phyloP scores from a whole-genome alignment of 2,888 invertebrate species.

The Tinea semifulvella region DNA sequence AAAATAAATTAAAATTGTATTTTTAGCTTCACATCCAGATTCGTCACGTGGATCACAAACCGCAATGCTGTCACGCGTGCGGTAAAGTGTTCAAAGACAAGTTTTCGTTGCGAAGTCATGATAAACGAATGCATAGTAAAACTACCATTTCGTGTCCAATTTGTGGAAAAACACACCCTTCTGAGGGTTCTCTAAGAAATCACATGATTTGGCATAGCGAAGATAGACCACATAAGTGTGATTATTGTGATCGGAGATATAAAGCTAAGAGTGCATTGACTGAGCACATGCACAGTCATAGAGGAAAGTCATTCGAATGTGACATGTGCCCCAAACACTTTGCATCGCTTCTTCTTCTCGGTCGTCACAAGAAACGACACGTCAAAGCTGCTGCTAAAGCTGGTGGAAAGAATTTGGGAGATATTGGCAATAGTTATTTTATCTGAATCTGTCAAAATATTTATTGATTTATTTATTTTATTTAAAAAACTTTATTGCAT shows the following conservation, averaged over 20 bases:
- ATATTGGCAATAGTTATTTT: too few relatives aligned
- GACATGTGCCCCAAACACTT: neutral
- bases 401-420: too few relatives aligned
- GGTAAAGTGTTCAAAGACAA: conserved; percentile 30
- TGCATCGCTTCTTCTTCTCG: neutral
- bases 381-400: too few relatives aligned
- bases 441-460: too few relatives aligned
- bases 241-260: conserved; percentile 25
- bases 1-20: too few relatives aligned
- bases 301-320: neutral
- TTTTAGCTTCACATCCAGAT: neutral
- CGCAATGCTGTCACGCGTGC: conserved; percentile 33
- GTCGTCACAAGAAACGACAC: too few relatives aligned
- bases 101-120: conserved; percentile 25
- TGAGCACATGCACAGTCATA: neutral
- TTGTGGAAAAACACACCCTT: conserved; percentile 29
- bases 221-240: conserved; percentile 25
- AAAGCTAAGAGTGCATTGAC: conserved; percentile 21
- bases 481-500: too few relatives aligned
- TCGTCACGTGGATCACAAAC: conserved; percentile 16
- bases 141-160: conserved; percentile 29
- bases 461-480: too few relatives aligned
- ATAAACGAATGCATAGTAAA: conserved; percentile 22
- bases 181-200: conserved; percentile 21
- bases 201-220: conserved; percentile 36